Evolutionary conservation across 2,888 invertebrate species (phyloP), one percentile per base, ranked within the genome.

Genomic region (Drosophila ustulata): DNA sequence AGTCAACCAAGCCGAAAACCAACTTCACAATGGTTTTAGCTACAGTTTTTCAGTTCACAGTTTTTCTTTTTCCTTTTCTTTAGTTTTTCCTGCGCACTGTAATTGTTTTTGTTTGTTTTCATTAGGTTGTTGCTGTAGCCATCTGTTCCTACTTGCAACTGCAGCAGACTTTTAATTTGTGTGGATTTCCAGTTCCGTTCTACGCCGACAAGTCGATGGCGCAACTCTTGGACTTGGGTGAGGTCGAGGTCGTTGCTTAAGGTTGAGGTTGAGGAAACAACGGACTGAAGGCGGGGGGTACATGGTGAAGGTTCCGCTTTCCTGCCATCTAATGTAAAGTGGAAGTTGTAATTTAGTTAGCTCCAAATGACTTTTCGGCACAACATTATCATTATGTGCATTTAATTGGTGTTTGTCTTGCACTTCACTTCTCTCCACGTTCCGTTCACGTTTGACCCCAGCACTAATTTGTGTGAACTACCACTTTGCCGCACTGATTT

Each of bases 301-400:
- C 43, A 57, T 34, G 67, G 69, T 41, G 39, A 41, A 62, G 80
- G 86, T 83, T 86, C 86, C 83, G 78, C 74, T 84, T 70, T 69
- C 74, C 55, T 80, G 76, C 71, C 75, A 72, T 79, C 78, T 84
- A 86, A 85, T 83, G 81, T 83, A 83, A 83, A 86, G 81, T 83
- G 86, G 86, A 84, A 84, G 86, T 83, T 84, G 86, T 84, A 84
- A 86, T 86, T 84, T 81, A 79, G 81, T 84, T 86, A 62, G 77
- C 86, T 79, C 70, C 79, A 80, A 86, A 81, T 72, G 83, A 83
- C 86, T 86, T 86, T 83, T 84, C 86, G 83, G 83, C 83, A 84
- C 86, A 86, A 86, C 86, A 84, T 84, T 86, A 89, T 85, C 90
- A 83, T 85, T 89, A 85, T 89, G 84, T 89, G 78, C 84, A 78